Evolutionary conservation across 2,888 invertebrate genomes (phyloP), one percentile per base, ranked within the genome.

Genomic region (Scaeva pyrastri): DNA sequence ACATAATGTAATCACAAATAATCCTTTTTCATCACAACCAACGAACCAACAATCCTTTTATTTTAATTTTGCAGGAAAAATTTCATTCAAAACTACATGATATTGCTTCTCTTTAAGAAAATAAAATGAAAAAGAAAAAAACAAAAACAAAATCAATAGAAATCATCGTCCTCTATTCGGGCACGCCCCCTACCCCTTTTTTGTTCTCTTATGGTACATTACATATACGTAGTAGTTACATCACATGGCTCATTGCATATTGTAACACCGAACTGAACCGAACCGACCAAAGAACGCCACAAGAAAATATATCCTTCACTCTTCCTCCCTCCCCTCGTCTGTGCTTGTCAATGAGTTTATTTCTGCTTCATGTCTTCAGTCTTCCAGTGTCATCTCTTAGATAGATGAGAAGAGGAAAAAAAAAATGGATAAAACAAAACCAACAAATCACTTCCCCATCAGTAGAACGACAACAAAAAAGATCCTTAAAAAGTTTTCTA

Each of bases 361-460:
- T 60, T 60, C 14, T 41, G 14, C 26, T 5, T 8, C 8, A 5
- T 31, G 31, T 5, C 31, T 31, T 41, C 14, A 26, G 26, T 26
- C 52, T 52, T 41, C 21, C 21, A 60, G 16, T 66, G 31, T 66
- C 48, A 66, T 66, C 16, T 66, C 8, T 31, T 31, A 66, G 48
- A 31, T 64, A 48, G 26, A 66, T 36, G 64, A 48, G 19, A 14
- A 36, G n/a, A 39, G 36, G 31, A n/a, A 12, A 21, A 60, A 62
- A 64, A 31, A 11, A 19, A 31, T 58, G 52, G 26, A 14, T 43
- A 64, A 23, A 43, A 50, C 41, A 41, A 80, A 58, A 68, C 36
- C 60, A 70, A 71, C 78, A 84, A 79, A 79, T 84, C 84, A 75
- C 74, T 56, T 56, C 76, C 21, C 41, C 60, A 55, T 56, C 21